phyloP scores from a whole-genome alignment of 1,140 invertebrate species.

The Pseudomyrmex cubaensis region DNA sequence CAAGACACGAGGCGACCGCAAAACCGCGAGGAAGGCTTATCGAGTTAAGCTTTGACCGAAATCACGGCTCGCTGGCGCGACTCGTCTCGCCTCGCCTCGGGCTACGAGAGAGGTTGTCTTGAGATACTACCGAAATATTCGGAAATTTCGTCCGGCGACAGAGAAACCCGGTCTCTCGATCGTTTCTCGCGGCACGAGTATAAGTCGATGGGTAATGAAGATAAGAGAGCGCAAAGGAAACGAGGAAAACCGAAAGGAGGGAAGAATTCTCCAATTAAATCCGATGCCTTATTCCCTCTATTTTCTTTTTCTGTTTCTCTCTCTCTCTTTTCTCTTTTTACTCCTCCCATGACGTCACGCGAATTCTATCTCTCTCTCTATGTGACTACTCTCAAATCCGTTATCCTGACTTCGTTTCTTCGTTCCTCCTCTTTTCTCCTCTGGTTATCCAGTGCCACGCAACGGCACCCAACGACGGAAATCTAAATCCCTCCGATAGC shows the following conservation, averaged over 20 bases:
- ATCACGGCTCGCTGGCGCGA: slow-evolving; percentile 50
- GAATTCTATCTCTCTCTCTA: slow-evolving; percentile 5
- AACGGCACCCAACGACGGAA: slow-evolving; percentile 61
- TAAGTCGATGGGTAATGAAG: slow-evolving; percentile 72
- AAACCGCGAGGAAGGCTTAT: slow-evolving; percentile 62
- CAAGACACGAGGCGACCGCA: slow-evolving; percentile 23
- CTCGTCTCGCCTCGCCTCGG: not conserved
- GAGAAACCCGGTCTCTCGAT: slow-evolving; percentile 32
- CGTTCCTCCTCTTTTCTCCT: slow-evolving; percentile 14
- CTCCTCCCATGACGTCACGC: not conserved
- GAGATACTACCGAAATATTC: slow-evolving; percentile 63
- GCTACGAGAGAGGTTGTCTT: slow-evolving; percentile 21
- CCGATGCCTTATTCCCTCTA: slow-evolving; percentile 4
- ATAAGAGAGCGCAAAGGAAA: slow-evolving; percentile 57
- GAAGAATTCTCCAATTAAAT: slow-evolving; percentile 73
- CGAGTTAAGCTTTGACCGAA: slow-evolving; percentile 66
- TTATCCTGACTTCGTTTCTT: not conserved
- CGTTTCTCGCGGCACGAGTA: slow-evolving; percentile 17
- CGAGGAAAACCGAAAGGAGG: slow-evolving; percentile 4
- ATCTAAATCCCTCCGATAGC: slow-evolving; percentile 59
- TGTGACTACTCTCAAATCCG: not conserved
- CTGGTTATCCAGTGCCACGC: slow-evolving; percentile 35
- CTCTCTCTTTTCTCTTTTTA: not conserved
- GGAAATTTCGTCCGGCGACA: slow-evolving; percentile 41
- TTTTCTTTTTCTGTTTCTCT: not conserved